Evolutionary conservation across 2,797 vertebrate species (phyloP).

Genomic region (Linurgus olivaceus): DNA sequence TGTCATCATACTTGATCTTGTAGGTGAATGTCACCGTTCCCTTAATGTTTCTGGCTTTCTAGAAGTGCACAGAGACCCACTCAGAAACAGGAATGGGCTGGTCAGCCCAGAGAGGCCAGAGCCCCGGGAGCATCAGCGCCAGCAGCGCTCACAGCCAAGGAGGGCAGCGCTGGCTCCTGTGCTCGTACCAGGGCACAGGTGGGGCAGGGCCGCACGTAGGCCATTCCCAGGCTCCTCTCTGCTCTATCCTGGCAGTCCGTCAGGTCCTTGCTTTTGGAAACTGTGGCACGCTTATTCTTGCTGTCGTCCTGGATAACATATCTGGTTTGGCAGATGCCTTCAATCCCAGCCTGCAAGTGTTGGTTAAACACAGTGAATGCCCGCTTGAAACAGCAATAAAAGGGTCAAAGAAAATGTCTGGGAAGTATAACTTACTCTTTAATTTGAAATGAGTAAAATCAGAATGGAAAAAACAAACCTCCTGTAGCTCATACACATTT

Average conservation of each 20-base stretch:
- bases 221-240: conserved; percentile 75
- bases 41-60: conserved; percentile 79
- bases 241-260: conserved; percentile 79
- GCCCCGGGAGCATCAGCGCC: accelerated
- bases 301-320: conserved; percentile 77
- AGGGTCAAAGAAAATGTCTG: neutral
- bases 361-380: neutral
- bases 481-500: conserved; percentile 74
- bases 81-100: neutral
- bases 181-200: conserved; percentile 75
- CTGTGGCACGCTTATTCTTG: conserved; percentile 66
- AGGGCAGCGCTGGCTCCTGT: accelerated
- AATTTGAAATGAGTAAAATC: neutral
- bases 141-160: neutral
- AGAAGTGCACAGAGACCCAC: neutral
- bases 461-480: conserved; percentile 33
- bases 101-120: neutral
- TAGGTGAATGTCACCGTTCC: conserved; percentile 77
- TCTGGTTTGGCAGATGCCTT: conserved; percentile 83
- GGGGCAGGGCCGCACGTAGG: conserved; percentile 74
- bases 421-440: neutral
- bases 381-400: neutral
- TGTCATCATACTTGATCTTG: conserved; percentile 75
- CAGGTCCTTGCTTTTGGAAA: conserved; percentile 82
- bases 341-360: conserved; percentile 78